phyloP scores from a whole-genome alignment of 2,888 invertebrate species.

The Nemurella pictetii region DNA sequence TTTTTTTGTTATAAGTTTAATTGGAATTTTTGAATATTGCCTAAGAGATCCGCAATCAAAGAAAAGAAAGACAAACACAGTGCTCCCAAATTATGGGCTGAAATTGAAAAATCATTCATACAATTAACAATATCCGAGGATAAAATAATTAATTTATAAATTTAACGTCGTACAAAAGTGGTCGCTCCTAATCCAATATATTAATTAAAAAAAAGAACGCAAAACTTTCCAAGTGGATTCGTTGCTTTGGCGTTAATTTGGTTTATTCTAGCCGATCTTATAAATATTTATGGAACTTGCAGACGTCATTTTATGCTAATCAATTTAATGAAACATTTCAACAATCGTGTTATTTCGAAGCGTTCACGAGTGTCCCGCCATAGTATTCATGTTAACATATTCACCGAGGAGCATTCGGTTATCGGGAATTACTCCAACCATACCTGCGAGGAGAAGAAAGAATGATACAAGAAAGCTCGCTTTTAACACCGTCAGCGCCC shows the following conservation, averaged over 20 bases:
- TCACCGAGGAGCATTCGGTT: constrained; percentile 66
- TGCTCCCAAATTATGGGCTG: not conserved
- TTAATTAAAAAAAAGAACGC: constrained; percentile 31
- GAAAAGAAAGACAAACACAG: constrained; percentile 11
- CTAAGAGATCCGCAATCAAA: constrained; percentile 12
- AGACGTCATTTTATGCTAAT: constrained; percentile 20
- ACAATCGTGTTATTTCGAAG: not conserved
- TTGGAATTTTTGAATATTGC: constrained; percentile 7
- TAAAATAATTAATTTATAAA: constrained; percentile 27
- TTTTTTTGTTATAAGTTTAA: not conserved
- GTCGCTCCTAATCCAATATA: constrained; percentile 31
- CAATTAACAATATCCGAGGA: constrained; percentile 20
- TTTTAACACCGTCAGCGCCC: constrained; percentile 40
- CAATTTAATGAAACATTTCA: constrained; percentile 23
- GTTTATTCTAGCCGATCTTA: constrained; percentile 20
- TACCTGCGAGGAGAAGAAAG: constrained; percentile 60
- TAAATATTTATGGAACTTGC: constrained; percentile 29
- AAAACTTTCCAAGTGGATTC: constrained; percentile 24
- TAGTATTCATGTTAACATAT: constrained; percentile 57
- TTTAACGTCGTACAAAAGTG: constrained; percentile 30
- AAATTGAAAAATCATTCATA: constrained; percentile 23
- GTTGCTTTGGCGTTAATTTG: constrained; percentile 27
- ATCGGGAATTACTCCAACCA: constrained; percentile 67
- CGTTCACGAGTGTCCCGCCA: constrained; percentile 56
- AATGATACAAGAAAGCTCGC: constrained; percentile 47